Evolutionary conservation across 1,140 invertebrate genomes (phyloP), one percentile per base, ranked within the genome.

Genomic region (Homarus americanus): DNA sequence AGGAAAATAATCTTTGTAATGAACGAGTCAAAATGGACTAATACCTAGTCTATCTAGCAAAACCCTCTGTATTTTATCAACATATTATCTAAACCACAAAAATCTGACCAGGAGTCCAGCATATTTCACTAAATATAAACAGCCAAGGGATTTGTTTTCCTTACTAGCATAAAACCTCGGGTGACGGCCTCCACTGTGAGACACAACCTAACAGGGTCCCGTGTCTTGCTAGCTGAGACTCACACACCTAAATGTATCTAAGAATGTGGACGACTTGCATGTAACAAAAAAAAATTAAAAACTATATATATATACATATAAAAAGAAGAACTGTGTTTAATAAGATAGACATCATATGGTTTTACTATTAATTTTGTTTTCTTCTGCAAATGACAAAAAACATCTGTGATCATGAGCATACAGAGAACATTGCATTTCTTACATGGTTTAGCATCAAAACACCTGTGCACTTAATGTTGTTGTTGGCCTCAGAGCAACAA

Each of bases 221-320:
- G 63, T 28, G 63, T 69, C 63, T 28, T 28, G 32, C 3, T 9
- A 28, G 63, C 28, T 69, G 63, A 69, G 63, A 69, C 32, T 69
- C 28, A 32, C 63, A 69, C 24, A 58, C 63, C 28, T 32, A 69
- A 32, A 28, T 69, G 63, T 32, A 69, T 28, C 32, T 32, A 32
- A 69, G 63, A 69, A 69, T 69, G 63, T 28, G 28, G 63, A 69
- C 63, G 63, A 69, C 28, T 69, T 69, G 5, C 63, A 69, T 69
- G 63, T 69, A 69, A 69, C 24, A 69, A 12, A 69, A 28, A 32
- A 32, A 28, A 28, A 24, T 4, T 28, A 69, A 28, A 69, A 5
- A 9, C 28, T 69, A 58, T 58, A 58, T 58, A 58, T 58, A 58
- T 58, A 69, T 69, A 69, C 63, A 32, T 69, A 69, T 24, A n/a